Conservation (phyloP, 2,113 vertebrate species). For the Prionailurus viverrinus region DNA sequence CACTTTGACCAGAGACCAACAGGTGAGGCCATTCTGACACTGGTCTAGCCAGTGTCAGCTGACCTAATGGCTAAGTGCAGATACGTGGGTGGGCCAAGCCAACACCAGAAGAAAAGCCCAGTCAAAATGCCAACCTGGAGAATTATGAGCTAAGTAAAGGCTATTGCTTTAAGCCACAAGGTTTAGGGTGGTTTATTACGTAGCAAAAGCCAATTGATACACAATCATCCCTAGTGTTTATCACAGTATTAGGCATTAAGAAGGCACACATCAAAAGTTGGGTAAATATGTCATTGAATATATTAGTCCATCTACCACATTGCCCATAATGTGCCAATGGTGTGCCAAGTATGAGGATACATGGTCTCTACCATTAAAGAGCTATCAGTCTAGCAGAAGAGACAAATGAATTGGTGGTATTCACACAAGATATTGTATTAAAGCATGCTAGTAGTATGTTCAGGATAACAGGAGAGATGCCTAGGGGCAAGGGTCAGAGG, state of each 20-base stretch:
- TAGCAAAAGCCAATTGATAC: constrained; percentile 5
- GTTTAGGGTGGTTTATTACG: not conserved
- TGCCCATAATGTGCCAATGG: not conserved
- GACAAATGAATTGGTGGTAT: not conserved
- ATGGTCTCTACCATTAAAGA: not conserved
- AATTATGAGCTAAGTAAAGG: not conserved
- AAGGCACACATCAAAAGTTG: not conserved
- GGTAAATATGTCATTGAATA: not conserved
- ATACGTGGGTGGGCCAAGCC: not conserved
- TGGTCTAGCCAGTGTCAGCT: not conserved
- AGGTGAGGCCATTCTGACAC: not conserved
- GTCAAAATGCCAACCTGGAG: not conserved
- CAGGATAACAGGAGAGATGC: not conserved
- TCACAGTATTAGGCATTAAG: not conserved
- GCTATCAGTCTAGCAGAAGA: not conserved
- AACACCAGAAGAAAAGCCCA: not conserved
- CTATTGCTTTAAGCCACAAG: not conserved
- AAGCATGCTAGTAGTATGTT: not conserved
- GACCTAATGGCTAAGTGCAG: not conserved
- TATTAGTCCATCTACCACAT: not conserved
- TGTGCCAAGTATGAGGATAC: not conserved
- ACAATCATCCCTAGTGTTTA: not conserved
- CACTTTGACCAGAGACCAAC: not conserved
- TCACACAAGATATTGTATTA: not conserved
- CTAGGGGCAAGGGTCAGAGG: not conserved